Evolutionary conservation across 2,888 invertebrate genomes (phyloP), one percentile per base, ranked within the genome.

Genomic region (Theretra japonica): DNA sequence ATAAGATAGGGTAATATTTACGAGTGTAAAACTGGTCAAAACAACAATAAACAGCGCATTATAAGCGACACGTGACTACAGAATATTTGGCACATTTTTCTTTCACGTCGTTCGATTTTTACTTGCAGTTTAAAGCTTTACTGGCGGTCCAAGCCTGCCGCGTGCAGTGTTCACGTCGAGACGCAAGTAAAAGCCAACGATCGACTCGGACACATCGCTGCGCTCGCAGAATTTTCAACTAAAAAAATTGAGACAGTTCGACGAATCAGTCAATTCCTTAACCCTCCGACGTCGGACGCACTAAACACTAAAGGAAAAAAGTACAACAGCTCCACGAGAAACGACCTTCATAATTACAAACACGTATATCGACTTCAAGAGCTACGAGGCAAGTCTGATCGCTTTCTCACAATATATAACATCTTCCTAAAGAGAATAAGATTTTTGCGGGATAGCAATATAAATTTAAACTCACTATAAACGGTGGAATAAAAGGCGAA

Each of bases 21-120:
- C 30, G 68, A 56, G 53, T 69, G 53, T 69, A 69, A 50, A 58
- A 70, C 58, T 41, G 56, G 58, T 70, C 70, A 57, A 70, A 70
- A 25, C n/a, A 58, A 70, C n/a, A 59, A 28, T 21, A 48, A 59
- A 57, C 68, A 25, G 71, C 71, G 80, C 79, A 83, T 81, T 79
- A 79, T 84, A 84, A 82, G 81, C 87, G 87, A 87, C 79, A 82
- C 80, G 86, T 82, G 83, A 88, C 91, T 93, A 93, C 88, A 83
- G 77, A 91, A 93, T 92, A 94, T 94, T 94, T 94, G 93, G 93
- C 93, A 94, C 93, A 92, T 86, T 83, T 81, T 76, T 77, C 73
- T 71, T 73, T 77, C 75, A 76, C 80, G 77, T 76, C 82, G 79
- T 80, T 79, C 80, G 56, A 17, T 70, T 56, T 41, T 30, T 58